A percentile compares a stretch with the other conserved stretches of the same genome.
Conservation (phyloP, 2,888 invertebrate genomes). For the Cremastinae sp. region DNA sequence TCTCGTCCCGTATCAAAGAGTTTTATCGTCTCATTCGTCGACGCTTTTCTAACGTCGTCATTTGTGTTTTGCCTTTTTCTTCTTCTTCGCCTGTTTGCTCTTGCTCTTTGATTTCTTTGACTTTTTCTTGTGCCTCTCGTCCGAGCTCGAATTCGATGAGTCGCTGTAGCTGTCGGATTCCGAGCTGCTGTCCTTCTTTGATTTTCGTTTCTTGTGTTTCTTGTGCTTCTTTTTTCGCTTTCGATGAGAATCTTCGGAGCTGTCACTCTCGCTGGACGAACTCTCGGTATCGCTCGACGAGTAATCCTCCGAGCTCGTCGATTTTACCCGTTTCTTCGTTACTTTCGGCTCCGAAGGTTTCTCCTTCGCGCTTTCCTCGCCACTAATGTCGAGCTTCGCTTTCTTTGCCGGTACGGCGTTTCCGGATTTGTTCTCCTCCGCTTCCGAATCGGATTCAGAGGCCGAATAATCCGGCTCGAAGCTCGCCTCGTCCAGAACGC, state of each 20-base stretch:
- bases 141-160: conserved; percentile 84
- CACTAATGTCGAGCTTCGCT: conserved; percentile 65
- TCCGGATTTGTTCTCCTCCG: conserved; percentile 76
- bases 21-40: conserved; percentile 1
- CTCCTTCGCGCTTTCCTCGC: conserved; percentile 56
- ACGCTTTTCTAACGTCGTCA: conserved; percentile 73
- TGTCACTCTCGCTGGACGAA: conserved; percentile 80
- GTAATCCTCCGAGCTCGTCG: conserved; percentile 82
- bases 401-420: conserved; percentile 73
- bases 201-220: conserved; percentile 82
- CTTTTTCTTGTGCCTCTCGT: conserved; percentile 84
- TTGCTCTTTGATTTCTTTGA: conserved; percentile 86
- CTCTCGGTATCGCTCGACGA: conserved; percentile 81
- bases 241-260: conserved; percentile 80
- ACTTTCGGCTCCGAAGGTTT: conserved; percentile 76
- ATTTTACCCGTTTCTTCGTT: conserved; percentile 74
- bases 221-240: conserved; percentile 85
- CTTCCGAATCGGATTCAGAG: conserved; percentile 85
- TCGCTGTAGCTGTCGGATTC: conserved; percentile 85
- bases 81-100: conserved; percentile 87
- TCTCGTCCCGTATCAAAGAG: too few relatives aligned
- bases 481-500: conserved; percentile 86
- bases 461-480: conserved; percentile 90
- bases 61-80: conserved; percentile 86
- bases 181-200: conserved; percentile 83